phyloP scores from a whole-genome alignment of 2,888 invertebrate species.

The Cryptops parisi region DNA sequence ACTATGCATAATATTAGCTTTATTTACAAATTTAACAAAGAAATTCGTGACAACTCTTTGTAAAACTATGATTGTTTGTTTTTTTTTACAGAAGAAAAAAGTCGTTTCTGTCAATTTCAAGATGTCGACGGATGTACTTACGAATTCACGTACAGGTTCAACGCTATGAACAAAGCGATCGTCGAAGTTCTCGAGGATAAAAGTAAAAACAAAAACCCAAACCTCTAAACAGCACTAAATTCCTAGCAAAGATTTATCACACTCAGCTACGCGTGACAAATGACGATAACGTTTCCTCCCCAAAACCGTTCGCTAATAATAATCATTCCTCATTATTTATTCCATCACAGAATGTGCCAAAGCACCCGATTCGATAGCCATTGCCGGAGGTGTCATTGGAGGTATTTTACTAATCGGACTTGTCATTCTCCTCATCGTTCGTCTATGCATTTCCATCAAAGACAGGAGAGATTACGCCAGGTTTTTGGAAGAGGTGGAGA shows the following conservation, averaged over 20 bases:
- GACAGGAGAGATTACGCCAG: constrained; percentile 92
- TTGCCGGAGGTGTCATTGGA: constrained; percentile 88
- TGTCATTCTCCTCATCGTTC: constrained; percentile 86
- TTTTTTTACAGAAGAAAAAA: background rate
- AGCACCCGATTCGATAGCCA: constrained; percentile 41
- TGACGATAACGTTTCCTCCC: too few species aligned
- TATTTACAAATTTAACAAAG: too few species aligned
- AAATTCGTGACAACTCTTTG: too few species aligned
- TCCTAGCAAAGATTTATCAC: too few species aligned
- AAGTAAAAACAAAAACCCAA: too few species aligned
- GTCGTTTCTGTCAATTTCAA: background rate
- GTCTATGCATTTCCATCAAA: constrained; percentile 88
- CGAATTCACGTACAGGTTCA: constrained; percentile 17
- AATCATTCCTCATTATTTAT: background rate
- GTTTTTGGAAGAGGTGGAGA: constrained; percentile 94
- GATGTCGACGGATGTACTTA: constrained; percentile 21
- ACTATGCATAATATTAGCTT: too few species aligned
- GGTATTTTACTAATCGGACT: constrained; percentile 92
- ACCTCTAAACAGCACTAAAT: too few species aligned
- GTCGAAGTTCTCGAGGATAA: constrained; percentile 44
- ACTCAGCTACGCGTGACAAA: too few species aligned
- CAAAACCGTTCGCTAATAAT: constrained; percentile 1
- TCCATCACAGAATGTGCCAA: constrained; percentile 5
- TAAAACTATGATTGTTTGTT: too few species aligned
- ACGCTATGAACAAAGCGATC: constrained; percentile 27